These are phyloP conservation scores for Hapalemur alaotrensis DNA, from an alignment of 2,797 vertebrate species.

Conservation along the genomic window DNA sequence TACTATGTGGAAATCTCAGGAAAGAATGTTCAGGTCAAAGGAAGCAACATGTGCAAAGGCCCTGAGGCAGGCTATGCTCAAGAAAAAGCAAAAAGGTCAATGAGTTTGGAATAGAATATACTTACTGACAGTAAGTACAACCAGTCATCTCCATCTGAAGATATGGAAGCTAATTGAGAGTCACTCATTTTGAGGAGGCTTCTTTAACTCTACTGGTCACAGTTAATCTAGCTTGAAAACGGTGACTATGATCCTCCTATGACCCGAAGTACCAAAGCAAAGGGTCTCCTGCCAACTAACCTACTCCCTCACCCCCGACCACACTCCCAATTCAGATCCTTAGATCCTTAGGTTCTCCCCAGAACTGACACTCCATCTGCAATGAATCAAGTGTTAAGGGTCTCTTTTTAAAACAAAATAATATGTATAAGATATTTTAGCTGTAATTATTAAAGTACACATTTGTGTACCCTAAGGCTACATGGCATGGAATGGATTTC, in stretches of 20 bases:
- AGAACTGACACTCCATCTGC: neutral
- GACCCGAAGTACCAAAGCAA: neutral
- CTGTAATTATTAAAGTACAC: neutral
- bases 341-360: neutral
- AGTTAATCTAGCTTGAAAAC: neutral
- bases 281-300: neutral
- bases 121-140: neutral
- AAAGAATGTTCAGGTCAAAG: neutral
- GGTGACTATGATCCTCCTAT: neutral
- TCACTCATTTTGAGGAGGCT: neutral
- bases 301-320: accelerated
- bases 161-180: neutral
- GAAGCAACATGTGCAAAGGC: neutral
- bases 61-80: neutral
- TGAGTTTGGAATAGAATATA: neutral
- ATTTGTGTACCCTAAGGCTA: neutral
- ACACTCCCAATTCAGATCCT: neutral
- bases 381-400: neutral
- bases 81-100: neutral
- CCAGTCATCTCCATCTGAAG: neutral
- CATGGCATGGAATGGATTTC: neutral
- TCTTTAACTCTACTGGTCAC: neutral
- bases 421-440: neutral
- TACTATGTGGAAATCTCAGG: neutral
- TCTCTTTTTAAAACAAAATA: neutral